A percentile compares a stretch with the other conserved stretches of the same genome.
Evolutionary conservation across 2,888 invertebrate genomes (phyloP).

Genomic region (Nephrotoma flavescens): DNA sequence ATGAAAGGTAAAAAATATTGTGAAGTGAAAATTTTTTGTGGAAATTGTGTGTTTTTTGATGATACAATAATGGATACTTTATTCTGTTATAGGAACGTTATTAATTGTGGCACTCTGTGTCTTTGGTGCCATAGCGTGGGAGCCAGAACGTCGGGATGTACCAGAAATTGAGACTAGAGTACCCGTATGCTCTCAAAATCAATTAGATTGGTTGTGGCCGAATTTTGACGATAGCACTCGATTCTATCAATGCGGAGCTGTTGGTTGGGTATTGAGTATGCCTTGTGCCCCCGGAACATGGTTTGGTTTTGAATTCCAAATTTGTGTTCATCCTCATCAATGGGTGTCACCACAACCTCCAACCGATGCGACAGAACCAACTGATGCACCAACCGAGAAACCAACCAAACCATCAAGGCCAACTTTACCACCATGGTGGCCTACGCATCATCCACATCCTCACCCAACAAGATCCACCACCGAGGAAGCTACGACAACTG

Average conservation of each 20-base stretch:
- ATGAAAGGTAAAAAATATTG: background rate
- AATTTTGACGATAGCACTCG: background rate
- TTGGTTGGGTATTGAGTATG: conserved; percentile 15
- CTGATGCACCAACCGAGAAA: conserved; percentile 20
- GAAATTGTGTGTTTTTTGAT: background rate
- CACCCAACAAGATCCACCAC: background rate
- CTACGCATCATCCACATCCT: background rate
- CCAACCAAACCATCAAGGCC: background rate
- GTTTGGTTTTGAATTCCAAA: conserved; percentile 26
- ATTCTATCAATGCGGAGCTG: background rate
- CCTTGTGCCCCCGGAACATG: conserved; percentile 22
- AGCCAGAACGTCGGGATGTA: background rate
- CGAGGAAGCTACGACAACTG: background rate
- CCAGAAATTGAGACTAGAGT: conserved; percentile 10
- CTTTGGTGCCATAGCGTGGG: background rate
- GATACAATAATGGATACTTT: background rate
- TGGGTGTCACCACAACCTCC: conserved; percentile 8
- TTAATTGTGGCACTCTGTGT: background rate
- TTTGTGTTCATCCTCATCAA: conserved; percentile 15
- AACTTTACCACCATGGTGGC: background rate
- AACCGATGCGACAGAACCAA: conserved; percentile 13
- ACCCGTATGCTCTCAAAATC: background rate
- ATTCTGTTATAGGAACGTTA: background rate
- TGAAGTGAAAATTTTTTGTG: background rate
- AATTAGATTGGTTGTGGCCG: background rate